Conservation (phyloP, 1,140 invertebrate species). For the Ladona fulva region DNA sequence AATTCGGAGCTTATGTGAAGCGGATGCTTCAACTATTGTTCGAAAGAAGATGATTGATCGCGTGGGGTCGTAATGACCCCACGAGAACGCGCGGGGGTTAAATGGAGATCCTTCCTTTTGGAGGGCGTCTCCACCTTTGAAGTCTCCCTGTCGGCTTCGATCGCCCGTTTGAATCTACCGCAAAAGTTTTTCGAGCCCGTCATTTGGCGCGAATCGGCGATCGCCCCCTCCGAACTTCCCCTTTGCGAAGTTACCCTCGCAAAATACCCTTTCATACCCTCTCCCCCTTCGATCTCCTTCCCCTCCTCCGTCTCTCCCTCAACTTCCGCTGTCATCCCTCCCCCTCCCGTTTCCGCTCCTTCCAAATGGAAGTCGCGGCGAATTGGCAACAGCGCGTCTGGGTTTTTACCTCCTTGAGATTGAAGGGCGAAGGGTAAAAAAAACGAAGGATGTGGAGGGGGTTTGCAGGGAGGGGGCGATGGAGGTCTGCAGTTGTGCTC, state of each 20-base stretch:
- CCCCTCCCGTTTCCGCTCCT: neutral
- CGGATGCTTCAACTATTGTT: too few relatives aligned
- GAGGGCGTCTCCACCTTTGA: too few relatives aligned
- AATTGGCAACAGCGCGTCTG: neutral
- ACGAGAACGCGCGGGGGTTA: too few relatives aligned
- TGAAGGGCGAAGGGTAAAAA: constrained; percentile 8
- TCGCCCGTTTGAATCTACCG: too few relatives aligned
- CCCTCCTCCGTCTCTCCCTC: neutral
- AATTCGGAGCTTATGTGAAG: too few relatives aligned
- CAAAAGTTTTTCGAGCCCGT: too few relatives aligned
- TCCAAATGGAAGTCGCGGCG: neutral
- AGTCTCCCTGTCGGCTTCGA: too few relatives aligned
- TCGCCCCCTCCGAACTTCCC: neutral
- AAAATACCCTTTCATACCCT: neutral
- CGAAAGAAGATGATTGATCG: too few relatives aligned
- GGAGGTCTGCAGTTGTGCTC: too few relatives aligned
- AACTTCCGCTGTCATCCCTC: neutral
- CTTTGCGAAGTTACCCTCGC: neutral
- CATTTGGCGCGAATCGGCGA: too few relatives aligned
- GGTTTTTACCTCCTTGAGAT: constrained; percentile 1
- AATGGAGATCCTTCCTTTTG: too few relatives aligned
- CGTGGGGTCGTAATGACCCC: too few relatives aligned
- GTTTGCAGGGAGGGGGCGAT: neutral
- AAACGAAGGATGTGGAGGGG: neutral
- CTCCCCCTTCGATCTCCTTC: neutral